Evolutionary conservation across 1,140 invertebrate species (phyloP).

Genomic region (Archivesica marissinica): DNA sequence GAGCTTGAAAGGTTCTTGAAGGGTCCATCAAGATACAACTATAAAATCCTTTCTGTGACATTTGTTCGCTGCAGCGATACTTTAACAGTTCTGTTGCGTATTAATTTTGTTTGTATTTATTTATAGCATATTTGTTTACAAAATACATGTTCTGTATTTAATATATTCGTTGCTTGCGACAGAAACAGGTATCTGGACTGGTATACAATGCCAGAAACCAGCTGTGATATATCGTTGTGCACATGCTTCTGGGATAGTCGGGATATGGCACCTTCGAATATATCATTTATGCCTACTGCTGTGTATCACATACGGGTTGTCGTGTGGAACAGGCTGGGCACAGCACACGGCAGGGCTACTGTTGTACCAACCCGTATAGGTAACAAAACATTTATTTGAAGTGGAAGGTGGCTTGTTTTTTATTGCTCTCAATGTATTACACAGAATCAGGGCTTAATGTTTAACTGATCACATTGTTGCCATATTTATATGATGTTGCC

Average conservation of each 20-base stretch:
- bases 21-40: too few relatives aligned
- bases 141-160: too few relatives aligned
- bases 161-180: too few relatives aligned
- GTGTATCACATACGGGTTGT: not conserved
- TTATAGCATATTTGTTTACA: too few relatives aligned
- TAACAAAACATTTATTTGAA: not conserved
- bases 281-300: not conserved
- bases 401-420: not conserved
- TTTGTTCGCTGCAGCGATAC: too few relatives aligned
- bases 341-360: not conserved
- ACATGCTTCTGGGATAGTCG: constrained; percentile 21
- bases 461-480: not conserved
- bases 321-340: not conserved
- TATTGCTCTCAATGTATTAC: not conserved
- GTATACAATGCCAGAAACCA: constrained; percentile 1
- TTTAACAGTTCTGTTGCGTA: too few relatives aligned
- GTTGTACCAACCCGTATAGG: not conserved
- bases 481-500: too few relatives aligned
- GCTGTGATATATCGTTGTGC: not conserved
- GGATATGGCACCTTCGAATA: not conserved
- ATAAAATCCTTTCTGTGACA: too few relatives aligned
- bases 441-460: not conserved
- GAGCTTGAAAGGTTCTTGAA: too few relatives aligned
- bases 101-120: too few relatives aligned
- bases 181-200: not conserved